phyloP scores from a whole-genome alignment of 53 echinoderm and acorn worm species.

The Apostichopus leukothele region DNA sequence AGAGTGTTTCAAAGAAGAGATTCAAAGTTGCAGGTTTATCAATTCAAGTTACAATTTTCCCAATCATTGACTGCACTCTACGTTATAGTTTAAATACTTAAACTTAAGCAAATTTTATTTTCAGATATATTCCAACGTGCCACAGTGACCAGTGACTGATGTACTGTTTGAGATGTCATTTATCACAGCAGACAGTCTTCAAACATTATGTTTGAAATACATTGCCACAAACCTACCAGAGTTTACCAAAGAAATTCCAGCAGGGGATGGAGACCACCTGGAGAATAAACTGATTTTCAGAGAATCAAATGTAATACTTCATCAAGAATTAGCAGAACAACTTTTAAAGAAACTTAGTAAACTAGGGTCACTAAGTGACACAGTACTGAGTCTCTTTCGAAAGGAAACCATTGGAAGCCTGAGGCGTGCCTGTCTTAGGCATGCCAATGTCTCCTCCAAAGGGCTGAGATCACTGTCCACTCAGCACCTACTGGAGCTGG shows the following conservation, averaged over 20 bases:
- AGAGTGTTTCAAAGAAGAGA: too few relatives aligned
- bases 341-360: slow-evolving; percentile 69
- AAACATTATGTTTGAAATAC: slow-evolving; percentile 78
- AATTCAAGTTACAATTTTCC: slow-evolving; percentile 2
- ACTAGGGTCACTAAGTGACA: slow-evolving; percentile 66
- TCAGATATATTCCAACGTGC: neutral
- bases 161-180: slow-evolving; percentile 53
- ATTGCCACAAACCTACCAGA: slow-evolving; percentile 75
- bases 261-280: slow-evolving; percentile 65
- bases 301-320: slow-evolving; percentile 69
- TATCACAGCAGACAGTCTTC: slow-evolving; percentile 70
- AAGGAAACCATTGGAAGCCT: slow-evolving; percentile 67
- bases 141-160: slow-evolving; percentile 5
- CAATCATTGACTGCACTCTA: neutral
- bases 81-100: neutral
- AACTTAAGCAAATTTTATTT: too few relatives aligned
- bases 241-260: slow-evolving; percentile 61
- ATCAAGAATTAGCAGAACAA: slow-evolving; percentile 77
- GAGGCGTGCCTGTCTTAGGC: slow-evolving; percentile 71
- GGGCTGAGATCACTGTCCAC: slow-evolving; percentile 86
- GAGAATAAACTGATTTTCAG: slow-evolving; percentile 73
- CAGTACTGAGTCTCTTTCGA: slow-evolving; percentile 74
- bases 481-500: slow-evolving; percentile 81
- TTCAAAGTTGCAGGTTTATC: neutral
- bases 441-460: slow-evolving; percentile 68